Conservation (phyloP, 2,888 invertebrate species). For the Pollenia amentaria region DNA sequence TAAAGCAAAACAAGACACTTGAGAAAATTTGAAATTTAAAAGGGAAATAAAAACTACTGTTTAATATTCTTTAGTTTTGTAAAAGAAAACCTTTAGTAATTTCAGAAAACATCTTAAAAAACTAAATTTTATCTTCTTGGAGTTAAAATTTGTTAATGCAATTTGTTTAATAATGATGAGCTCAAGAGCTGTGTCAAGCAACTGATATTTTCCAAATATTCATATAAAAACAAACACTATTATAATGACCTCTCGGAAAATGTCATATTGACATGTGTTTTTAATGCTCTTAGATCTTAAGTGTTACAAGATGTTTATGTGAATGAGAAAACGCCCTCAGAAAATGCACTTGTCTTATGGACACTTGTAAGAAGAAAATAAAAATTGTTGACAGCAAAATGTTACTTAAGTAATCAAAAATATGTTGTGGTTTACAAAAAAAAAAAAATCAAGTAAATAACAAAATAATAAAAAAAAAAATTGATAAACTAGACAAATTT, state of each 20-base stretch:
- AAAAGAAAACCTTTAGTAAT: neutral
- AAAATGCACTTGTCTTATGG: neutral
- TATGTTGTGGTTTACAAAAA: neutral
- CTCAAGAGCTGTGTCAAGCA: neutral
- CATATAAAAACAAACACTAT: neutral
- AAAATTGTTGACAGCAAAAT: too few relatives aligned
- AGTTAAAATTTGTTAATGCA: neutral
- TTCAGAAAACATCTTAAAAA: neutral
- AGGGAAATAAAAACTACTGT: neutral
- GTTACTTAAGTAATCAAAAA: neutral
- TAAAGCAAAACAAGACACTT: neutral
- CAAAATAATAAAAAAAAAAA: neutral
- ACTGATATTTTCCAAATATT: neutral
- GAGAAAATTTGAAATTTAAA: slow-evolving; percentile 8
- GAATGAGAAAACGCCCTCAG: neutral
- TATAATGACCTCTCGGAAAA: neutral
- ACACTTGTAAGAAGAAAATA: neutral
- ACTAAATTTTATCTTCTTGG: neutral
- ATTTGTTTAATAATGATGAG: slow-evolving; percentile 9
- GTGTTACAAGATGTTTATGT: slow-evolving; percentile 6
- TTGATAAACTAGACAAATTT: too few relatives aligned
- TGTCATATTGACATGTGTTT: slow-evolving; percentile 34
- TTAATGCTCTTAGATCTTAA: neutral
- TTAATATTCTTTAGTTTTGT: neutral
- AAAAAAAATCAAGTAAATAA: neutral